Evolutionary conservation across 2,888 invertebrate species (phyloP).

Genomic region (Marasmarcha lunaedactyla): DNA sequence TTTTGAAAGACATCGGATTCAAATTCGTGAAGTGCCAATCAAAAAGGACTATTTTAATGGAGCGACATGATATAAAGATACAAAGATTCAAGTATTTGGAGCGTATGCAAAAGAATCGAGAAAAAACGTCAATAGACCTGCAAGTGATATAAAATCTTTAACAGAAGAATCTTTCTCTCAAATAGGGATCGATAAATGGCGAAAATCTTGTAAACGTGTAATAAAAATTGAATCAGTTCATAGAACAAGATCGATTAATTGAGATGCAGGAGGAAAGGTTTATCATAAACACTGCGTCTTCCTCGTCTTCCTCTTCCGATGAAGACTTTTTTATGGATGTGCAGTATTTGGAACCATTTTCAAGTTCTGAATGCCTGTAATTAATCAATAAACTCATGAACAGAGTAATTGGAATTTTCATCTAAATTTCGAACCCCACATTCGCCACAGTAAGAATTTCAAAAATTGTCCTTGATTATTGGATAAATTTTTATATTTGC

Average conservation of each 20-base stretch:
- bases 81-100: no score
- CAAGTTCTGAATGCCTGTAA: slow-evolving; percentile 7
- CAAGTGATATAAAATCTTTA: no score
- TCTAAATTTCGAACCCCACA: slow-evolving; percentile 3
- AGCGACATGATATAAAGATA: no score
- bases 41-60: no score
- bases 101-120: no score
- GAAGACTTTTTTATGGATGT: slow-evolving; percentile 9
- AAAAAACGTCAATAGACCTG: no score
- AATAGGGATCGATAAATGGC: slow-evolving; percentile 3
- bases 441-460: no score
- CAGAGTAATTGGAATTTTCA: slow-evolving; percentile 7
- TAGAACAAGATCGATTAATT: slow-evolving; percentile 10
- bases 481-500: no score
- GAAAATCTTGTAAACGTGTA: slow-evolving; percentile 2
- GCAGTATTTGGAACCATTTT: slow-evolving; percentile 11
- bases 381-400: slow-evolving; percentile 7
- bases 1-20: no score
- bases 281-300: slow-evolving; percentile 9
- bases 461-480: no score
- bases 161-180: no score
- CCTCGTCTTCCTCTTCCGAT: slow-evolving; percentile 8
- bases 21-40: no score
- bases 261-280: slow-evolving; percentile 10
- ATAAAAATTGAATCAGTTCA: slow-evolving; percentile 10